A percentile compares a stretch with the other conserved stretches of the same genome.
Conservation (phyloP, 1,140 invertebrate species). For the Lamellibrachia luymesi region DNA sequence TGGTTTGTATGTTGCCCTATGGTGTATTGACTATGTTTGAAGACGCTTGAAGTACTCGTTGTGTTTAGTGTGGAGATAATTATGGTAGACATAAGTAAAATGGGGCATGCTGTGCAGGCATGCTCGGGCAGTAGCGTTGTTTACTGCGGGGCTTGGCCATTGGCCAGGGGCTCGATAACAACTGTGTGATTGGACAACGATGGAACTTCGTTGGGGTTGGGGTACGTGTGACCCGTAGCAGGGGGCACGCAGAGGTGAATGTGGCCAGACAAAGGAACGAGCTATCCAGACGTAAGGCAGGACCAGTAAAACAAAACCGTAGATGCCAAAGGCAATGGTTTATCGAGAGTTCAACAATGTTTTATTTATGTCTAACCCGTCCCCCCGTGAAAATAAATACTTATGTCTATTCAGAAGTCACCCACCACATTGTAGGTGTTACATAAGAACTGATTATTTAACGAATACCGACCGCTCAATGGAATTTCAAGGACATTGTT, state of each 20-base stretch:
- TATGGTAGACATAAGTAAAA: background rate
- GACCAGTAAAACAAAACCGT: background rate
- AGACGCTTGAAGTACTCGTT: background rate
- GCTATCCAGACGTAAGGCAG: background rate
- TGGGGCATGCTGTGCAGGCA: background rate
- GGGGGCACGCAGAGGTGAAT: background rate
- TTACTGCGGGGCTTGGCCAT: background rate
- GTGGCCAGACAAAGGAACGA: background rate
- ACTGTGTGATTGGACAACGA: background rate
- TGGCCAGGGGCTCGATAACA: background rate
- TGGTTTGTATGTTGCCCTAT: background rate
- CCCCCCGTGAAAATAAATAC: too few species aligned
- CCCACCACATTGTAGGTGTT: background rate
- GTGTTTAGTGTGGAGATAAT: too few species aligned
- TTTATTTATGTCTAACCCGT: too few species aligned
- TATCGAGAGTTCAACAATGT: too few species aligned
- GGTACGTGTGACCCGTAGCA: background rate
- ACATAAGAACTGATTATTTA: background rate
- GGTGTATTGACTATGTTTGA: background rate
- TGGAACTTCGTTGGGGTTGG: background rate
- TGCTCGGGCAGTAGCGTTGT: background rate
- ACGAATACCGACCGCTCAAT: background rate
- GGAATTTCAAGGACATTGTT: background rate
- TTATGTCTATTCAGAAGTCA: too few species aligned
- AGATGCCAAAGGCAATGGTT: too few species aligned